Evolutionary conservation across 2,888 invertebrate genomes (phyloP).

Genomic region (Agrilus biguttatus): DNA sequence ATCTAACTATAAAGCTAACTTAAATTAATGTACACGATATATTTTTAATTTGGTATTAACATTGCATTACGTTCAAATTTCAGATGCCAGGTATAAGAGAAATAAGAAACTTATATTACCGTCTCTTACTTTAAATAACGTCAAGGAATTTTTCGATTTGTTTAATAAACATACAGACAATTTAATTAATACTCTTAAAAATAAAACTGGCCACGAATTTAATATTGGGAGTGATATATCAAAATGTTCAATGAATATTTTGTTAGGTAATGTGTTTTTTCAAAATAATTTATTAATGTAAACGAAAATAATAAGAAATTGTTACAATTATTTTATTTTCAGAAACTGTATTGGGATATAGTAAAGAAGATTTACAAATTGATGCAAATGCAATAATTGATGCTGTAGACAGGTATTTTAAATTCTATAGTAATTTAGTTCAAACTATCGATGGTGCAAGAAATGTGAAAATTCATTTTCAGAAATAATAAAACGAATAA

Average conservation of each 20-base stretch:
- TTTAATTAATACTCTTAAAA: slow-evolving; percentile 3
- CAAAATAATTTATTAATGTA: slow-evolving; percentile 1
- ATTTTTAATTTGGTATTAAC: too few relatives aligned
- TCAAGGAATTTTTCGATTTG: slow-evolving; percentile 7
- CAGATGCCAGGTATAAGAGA: slow-evolving; percentile 9
- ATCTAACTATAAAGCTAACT: too few relatives aligned
- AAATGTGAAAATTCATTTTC: too few relatives aligned
- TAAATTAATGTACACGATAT: too few relatives aligned
- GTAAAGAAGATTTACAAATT: too few relatives aligned
- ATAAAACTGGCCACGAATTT: slow-evolving; percentile 4
- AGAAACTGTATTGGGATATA: slow-evolving; percentile 8
- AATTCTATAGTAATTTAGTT: too few relatives aligned
- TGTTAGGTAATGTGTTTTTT: slow-evolving; percentile 3
- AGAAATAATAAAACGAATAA: too few relatives aligned
- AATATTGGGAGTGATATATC: slow-evolving; percentile 5
- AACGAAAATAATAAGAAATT: too few relatives aligned
- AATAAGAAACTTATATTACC: slow-evolving; percentile 9
- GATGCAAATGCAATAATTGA: too few relatives aligned
- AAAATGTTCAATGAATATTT: slow-evolving; percentile 4
- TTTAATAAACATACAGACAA: slow-evolving; percentile 7
- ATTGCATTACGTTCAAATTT: too few relatives aligned
- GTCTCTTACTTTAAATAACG: slow-evolving; percentile 6
- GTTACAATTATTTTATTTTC: not conserved
- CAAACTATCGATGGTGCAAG: too few relatives aligned
- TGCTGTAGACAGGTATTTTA: too few relatives aligned